These are phyloP conservation scores for Megatriorchis doriae DNA, from an alignment of 2,113 vertebrate species.

Conservation along the genomic window DNA sequence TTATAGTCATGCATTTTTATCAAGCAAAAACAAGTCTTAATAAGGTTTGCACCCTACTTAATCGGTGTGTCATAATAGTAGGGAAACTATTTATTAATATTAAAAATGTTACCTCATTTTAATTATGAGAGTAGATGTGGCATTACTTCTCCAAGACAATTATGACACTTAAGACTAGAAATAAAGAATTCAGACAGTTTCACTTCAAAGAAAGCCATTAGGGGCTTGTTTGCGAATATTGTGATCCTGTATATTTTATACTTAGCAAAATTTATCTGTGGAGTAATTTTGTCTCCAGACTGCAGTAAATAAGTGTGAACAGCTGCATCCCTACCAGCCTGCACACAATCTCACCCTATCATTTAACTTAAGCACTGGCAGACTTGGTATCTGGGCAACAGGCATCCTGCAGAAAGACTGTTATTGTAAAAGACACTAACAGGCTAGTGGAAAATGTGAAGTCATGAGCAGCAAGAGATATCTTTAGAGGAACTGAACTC, in stretches of 20 bases:
- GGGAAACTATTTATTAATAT: conserved; percentile 39
- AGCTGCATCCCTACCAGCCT: not conserved
- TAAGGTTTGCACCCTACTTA: conserved; percentile 12
- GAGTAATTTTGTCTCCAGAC: not conserved
- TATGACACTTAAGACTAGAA: conserved; percentile 2
- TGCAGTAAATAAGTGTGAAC: not conserved
- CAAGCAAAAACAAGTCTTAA: conserved; percentile 30
- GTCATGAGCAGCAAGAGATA: not conserved
- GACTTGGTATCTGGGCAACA: not conserved
- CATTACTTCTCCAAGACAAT: conserved; percentile 22
- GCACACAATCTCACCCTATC: not conserved
- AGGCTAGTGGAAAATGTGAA: not conserved
- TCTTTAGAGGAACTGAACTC: not conserved
- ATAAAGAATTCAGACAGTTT: conserved; percentile 26
- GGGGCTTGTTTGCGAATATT: not conserved
- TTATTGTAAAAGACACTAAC: not conserved
- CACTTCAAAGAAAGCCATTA: conserved; percentile 43
- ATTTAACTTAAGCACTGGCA: not conserved
- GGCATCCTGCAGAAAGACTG: not conserved
- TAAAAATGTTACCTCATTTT: conserved; percentile 51
- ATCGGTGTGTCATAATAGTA: not conserved
- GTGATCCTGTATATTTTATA: conserved; percentile 1
- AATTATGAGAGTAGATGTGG: conserved; percentile 19
- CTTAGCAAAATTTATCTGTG: not conserved
- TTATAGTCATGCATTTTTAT: conserved; percentile 8